Evolutionary conservation across 2,888 invertebrate species (phyloP), one percentile per base, ranked within the genome.

Genomic region (Ganaspis brasiliensis): DNA sequence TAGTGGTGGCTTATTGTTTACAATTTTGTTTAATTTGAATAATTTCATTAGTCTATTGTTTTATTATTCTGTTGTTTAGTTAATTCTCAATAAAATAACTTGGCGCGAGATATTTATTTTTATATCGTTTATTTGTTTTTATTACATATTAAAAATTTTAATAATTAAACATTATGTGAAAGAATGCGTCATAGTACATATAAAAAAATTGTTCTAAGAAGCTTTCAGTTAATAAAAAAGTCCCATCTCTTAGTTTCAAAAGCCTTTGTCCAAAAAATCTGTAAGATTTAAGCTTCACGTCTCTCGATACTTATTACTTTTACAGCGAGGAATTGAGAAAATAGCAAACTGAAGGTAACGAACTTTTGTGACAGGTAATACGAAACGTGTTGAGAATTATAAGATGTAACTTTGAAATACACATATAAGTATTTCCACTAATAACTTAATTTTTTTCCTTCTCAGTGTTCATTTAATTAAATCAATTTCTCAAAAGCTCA

Each of bases 351-450:
- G 40, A 21, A n/a, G 40, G 63, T 63, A 63, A 63, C 40, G 24
- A 63, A 63, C 40, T 63, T 45, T 63, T 40, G 40, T 63, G 63
- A 63, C 63, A 63, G 40, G 63, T 63, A 63, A 40, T 63, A 63
- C 24, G 63, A 63, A 63, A 63, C 63, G 63, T 63, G 63, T 40
- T 63, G 40, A 63, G 40, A 63, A 63, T 63, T 63, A n/a, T n/a
- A 63, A 12, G 37, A 63, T 63, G 21, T 35, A 40, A 3, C 21
- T 21, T 63, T 5, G 21, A 63, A 49, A 14, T 63, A 45, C 8
- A 61, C 16, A 35, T 9, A 61, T 37, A 40, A 40, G 12, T 37
- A 19, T 63, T 16, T 5, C n/a, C 14, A 21, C 10, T 63, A 40
- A 63, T 24, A 40, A 63, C 21, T 63, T 63, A 63, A 14, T 37